A percentile compares a stretch with the other conserved stretches of the same genome.
Evolutionary conservation across 2,797 vertebrate genomes (phyloP).

Genomic region (Taenioides sp.): DNA sequence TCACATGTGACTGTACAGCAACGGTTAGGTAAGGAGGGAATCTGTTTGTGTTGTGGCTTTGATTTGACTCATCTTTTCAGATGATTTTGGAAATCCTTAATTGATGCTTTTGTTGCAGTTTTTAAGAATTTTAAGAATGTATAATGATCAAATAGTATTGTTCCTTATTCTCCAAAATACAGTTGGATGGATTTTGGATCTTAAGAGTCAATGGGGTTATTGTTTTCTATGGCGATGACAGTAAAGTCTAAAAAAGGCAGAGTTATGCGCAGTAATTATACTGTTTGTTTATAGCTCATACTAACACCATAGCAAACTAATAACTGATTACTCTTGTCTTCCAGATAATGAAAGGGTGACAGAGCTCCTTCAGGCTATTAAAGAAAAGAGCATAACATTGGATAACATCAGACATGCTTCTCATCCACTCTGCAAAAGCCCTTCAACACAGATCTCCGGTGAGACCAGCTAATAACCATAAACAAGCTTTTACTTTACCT

Average conservation of each 20-base stretch:
- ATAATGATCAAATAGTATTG: no score
- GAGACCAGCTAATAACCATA: conserved; percentile 57
- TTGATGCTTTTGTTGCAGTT: no score
- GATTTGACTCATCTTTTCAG: neutral
- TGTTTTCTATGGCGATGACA: neutral
- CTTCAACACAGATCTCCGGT: conserved; percentile 76
- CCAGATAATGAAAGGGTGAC: conserved; percentile 92
- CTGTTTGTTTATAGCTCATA: neutral
- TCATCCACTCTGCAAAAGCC: conserved; percentile 84
- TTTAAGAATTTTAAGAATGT: no score
- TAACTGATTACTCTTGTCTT: conserved; percentile 3
- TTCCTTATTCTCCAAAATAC: no score
- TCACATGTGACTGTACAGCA: conserved; percentile 91
- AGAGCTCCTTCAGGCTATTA: conserved; percentile 92
- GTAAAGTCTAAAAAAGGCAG: no score
- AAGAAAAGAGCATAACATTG: conserved; percentile 88
- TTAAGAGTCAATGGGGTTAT: no score
- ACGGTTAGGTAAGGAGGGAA: conserved; percentile 82
- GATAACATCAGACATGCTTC: conserved; percentile 83
- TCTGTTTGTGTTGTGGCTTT: neutral
- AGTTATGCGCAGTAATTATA: neutral
- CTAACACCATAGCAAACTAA: neutral
- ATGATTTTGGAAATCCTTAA: neutral
- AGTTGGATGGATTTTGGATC: no score
- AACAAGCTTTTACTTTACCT: conserved; percentile 9